Percentiles rank a stretch among this genome's conserved stretches.
Evolutionary conservation across 1,140 invertebrate species (phyloP).

Genomic region (Sarcophaga bullata): DNA sequence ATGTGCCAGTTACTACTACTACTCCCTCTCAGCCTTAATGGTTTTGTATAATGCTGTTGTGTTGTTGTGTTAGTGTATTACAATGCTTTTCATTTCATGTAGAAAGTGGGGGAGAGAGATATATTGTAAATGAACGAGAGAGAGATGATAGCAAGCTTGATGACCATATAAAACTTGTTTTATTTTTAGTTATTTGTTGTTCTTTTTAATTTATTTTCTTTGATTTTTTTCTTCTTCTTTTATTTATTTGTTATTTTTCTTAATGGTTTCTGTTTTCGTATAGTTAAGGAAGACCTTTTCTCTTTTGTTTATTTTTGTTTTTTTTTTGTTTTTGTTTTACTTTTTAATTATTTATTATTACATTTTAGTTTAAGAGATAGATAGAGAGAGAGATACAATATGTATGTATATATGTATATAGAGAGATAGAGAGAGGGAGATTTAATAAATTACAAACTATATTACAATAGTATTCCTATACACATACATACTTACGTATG

Average conservation of each 20-base stretch:
- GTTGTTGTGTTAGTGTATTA: not conserved
- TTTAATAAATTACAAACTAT: too few species aligned
- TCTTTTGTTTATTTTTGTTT: not conserved
- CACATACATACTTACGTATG: not conserved
- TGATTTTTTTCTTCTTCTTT: not conserved
- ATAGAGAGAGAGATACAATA: not conserved
- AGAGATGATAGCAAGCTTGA: slow-evolving; percentile 8
- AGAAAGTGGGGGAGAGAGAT: too few species aligned
- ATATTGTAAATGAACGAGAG: not conserved
- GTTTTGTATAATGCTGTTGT: not conserved
- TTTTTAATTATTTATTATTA: not conserved
- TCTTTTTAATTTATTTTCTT: not conserved
- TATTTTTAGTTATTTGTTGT: not conserved
- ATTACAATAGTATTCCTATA: not conserved
- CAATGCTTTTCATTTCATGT: too few species aligned
- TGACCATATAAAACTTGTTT: slow-evolving; percentile 7
- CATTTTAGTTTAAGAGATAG: slow-evolving; percentile 20
- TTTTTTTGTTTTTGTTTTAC: not conserved
- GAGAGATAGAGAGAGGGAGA: not conserved
- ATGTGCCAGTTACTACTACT: not conserved
- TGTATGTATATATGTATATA: not conserved
- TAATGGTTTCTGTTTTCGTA: slow-evolving; percentile 5
- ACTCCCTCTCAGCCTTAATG: not conserved
- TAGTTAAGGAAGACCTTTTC: slow-evolving; percentile 24
- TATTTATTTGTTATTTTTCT: not conserved